Base-by-base conservation (phyloP, 1,140 invertebrate species). In the Pogonomyrmex californicus region DNA sequence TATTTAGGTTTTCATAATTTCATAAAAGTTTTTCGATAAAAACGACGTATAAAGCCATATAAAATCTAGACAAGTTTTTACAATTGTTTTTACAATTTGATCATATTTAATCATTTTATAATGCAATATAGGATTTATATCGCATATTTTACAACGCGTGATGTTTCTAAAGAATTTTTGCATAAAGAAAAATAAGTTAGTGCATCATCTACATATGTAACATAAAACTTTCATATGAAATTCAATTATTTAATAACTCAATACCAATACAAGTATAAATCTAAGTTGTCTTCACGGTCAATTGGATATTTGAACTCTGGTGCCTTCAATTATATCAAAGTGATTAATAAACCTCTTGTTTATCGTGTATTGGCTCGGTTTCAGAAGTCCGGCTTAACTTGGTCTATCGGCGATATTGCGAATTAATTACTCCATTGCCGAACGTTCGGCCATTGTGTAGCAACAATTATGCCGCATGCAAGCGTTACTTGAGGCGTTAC, bases 311-410 rank as follows among this genome's bases (percentile, higher is more conserved):
- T 30, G 38, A 47, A 30, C 36, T 23, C 0, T 9, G 49, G 9
- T 41, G 38, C 36, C 3, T 3, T 47, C 49, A 54, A 56, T 30
- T 36, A 47, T 36, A 47, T 12, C 4, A 41, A 30, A 77, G 9
- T 17, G 14, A 77, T 77, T 81, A 56, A n/a, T 49, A 51, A 66
- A 3, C 14, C n/a, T 44, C 36, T 68, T 36, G 12, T 51, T 66
- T 30, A 2, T 12, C n/a, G 12, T 23, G 23, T 63, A 66, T 49
- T 56, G 58, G 23, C 14, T 12, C 7, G 62, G 38, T 14, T 63
- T 58, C 41, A 66, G 77, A 81, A 56, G 14, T 41, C n/a, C 14
- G 36, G 17, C 49, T 81, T 66, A 78, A 41, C n/a, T 79, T 56
- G 2, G 23, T 44, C 38, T 56, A 51, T 9, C 33, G 23, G 23